These are phyloP conservation scores for Dinoponera quadriceps DNA, from an alignment of 1,140 invertebrate species.

Conservation along the genomic window DNA sequence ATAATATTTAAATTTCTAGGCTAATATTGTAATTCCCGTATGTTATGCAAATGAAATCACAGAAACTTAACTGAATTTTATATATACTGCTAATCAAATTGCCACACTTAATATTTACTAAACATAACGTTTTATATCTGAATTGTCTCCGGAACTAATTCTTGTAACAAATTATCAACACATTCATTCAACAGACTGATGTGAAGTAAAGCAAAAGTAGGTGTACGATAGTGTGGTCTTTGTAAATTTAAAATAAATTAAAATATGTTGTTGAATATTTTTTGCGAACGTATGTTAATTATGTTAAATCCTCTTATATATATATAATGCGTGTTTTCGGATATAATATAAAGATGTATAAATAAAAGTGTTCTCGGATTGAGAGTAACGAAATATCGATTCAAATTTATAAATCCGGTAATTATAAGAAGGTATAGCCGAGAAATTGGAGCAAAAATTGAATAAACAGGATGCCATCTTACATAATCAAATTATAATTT, in stretches of 20 bases:
- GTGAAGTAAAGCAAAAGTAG: conserved; percentile 59
- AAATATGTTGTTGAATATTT: conserved; percentile 66
- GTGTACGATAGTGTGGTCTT: conserved; percentile 69
- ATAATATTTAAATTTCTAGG: background rate
- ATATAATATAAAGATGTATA: too few relatives aligned
- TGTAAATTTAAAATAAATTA: conserved; percentile 72
- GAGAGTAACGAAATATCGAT: too few relatives aligned
- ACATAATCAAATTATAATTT: too few relatives aligned
- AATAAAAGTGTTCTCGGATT: too few relatives aligned
- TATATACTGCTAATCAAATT: conserved; percentile 33
- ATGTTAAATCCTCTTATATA: too few relatives aligned
- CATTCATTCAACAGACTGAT: conserved; percentile 61
- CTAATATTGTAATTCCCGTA: conserved; percentile 1
- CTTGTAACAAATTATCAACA: conserved; percentile 4
- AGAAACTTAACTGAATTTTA: background rate
- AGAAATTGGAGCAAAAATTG: too few relatives aligned
- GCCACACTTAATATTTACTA: conserved; percentile 26
- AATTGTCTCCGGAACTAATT: conserved; percentile 60
- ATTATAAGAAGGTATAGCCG: too few relatives aligned
- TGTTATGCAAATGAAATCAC: background rate
- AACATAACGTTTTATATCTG: conserved; percentile 45
- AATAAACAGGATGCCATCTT: too few relatives aligned
- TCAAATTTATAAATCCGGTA: too few relatives aligned
- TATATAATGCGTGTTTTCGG: too few relatives aligned
- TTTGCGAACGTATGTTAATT: too few relatives aligned